Percentiles rank a stretch among this genome's conserved stretches.
phyloP scores from a whole-genome alignment of 1,140 invertebrate genomes.

The Calephelis nemesis region DNA sequence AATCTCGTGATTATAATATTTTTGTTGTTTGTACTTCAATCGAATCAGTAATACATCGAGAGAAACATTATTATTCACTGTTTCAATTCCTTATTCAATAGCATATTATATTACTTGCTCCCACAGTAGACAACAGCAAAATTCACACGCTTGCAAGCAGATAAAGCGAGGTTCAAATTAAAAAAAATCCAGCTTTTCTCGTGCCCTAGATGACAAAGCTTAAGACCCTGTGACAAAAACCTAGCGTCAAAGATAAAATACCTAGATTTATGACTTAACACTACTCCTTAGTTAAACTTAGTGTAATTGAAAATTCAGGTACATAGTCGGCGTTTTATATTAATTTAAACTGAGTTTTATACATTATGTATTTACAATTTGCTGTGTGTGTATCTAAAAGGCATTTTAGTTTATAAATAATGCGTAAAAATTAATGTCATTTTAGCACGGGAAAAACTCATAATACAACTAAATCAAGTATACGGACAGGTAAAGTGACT shows the following conservation, averaged over 20 bases:
- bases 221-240: slow-evolving; percentile 72
- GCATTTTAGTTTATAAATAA: slow-evolving; percentile 31
- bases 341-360: slow-evolving; percentile 66
- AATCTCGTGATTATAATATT: not conserved
- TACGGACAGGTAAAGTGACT: slow-evolving; percentile 33
- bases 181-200: slow-evolving; percentile 30
- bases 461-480: slow-evolving; percentile 20
- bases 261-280: slow-evolving; percentile 66
- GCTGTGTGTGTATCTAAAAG: slow-evolving; percentile 45
- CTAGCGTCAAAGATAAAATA: slow-evolving; percentile 70
- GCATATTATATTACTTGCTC: slow-evolving; percentile 8
- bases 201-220: slow-evolving; percentile 46
- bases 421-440: slow-evolving; percentile 4
- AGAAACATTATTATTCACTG: not conserved
- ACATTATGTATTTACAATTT: slow-evolving; percentile 61
- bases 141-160: slow-evolving; percentile 42
- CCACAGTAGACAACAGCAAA: slow-evolving; percentile 56
- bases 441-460: slow-evolving; percentile 12
- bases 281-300: slow-evolving; percentile 71
- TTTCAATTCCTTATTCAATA: slow-evolving; percentile 13
- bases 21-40: not conserved
- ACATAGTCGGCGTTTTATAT: slow-evolving; percentile 67
- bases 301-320: slow-evolving; percentile 76
- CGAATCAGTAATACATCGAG: not conserved
- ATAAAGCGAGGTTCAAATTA: slow-evolving; percentile 27